phyloP scores from a whole-genome alignment of 1,140 invertebrate species.

The Pseudomyrmex dendroicus region DNA sequence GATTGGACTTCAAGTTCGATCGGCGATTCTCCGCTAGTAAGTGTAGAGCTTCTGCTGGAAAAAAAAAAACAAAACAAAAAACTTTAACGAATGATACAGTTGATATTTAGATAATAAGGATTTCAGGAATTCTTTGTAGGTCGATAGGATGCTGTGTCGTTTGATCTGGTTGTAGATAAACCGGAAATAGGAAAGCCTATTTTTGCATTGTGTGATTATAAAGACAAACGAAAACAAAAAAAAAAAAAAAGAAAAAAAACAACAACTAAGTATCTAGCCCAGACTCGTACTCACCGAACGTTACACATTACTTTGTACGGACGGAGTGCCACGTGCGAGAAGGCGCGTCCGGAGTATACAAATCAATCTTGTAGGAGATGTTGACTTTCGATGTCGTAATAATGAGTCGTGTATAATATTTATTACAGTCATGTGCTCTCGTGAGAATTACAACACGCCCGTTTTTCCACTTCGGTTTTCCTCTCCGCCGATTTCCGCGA shows the following conservation, averaged over 20 bases:
- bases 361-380: conserved; percentile 57
- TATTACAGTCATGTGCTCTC: conserved; percentile 11
- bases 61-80: neutral
- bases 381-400: conserved; percentile 49
- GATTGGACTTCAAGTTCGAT: conserved; percentile 24
- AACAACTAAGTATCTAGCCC: conserved; percentile 43
- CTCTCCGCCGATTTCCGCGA: too few species aligned
- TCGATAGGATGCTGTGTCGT: conserved; percentile 68
- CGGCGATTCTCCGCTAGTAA: conserved; percentile 46
- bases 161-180: conserved; percentile 70
- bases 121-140: conserved; percentile 72
- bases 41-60: conserved; percentile 51
- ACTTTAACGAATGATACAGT: conserved; percentile 51
- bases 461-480: neutral
- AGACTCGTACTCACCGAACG: conserved; percentile 59
- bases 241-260: too few species aligned
- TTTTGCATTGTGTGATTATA: conserved; percentile 72
- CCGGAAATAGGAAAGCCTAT: conserved; percentile 75
- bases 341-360: conserved; percentile 51
- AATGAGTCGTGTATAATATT: conserved; percentile 12
- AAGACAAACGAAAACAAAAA: conserved; percentile 59
- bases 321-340: conserved; percentile 16
- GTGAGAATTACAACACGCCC: neutral
- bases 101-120: conserved; percentile 70
- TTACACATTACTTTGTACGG: conserved; percentile 42